Evolutionary conservation across 2,888 invertebrate species (phyloP).

Genomic region (Cataglyphis albicans): DNA sequence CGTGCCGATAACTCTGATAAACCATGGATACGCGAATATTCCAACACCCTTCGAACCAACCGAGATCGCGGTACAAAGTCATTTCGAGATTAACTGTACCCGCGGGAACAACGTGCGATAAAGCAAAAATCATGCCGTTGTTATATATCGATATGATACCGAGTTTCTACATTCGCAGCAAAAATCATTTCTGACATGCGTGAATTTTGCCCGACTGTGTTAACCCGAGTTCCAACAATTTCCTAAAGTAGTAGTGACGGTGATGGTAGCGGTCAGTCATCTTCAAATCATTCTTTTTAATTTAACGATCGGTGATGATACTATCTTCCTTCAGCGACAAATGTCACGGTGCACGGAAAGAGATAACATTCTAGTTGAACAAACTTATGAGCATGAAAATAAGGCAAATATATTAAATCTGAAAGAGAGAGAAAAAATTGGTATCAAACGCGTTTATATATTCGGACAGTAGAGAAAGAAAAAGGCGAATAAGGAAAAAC

Average conservation of each 20-base stretch:
- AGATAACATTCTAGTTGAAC: constrained; percentile 41
- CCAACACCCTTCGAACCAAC: constrained; percentile 68
- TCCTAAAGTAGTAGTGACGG: constrained; percentile 11
- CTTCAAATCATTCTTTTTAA: constrained; percentile 51
- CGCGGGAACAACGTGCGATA: constrained; percentile 63
- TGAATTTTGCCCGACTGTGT: constrained; percentile 39
- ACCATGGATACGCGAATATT: constrained; percentile 75
- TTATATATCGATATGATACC: constrained; percentile 2
- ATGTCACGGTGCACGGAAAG: constrained; percentile 27
- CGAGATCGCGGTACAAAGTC: constrained; percentile 73
- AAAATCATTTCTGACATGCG: constrained; percentile 23
- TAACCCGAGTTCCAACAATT: constrained; percentile 46
- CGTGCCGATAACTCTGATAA: constrained; percentile 77
- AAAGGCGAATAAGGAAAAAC: constrained; percentile 43
- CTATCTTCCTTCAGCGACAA: constrained; percentile 36
- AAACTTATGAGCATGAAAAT: constrained; percentile 43
- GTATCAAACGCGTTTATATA: constrained; percentile 17
- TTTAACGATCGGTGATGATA: constrained; percentile 29
- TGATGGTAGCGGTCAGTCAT: not conserved
- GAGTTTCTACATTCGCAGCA: constrained; percentile 1
- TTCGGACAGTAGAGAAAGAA: not conserved
- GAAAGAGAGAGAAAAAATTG: constrained; percentile 26
- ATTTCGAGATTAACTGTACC: constrained; percentile 72
- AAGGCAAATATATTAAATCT: constrained; percentile 43
- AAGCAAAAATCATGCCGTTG: constrained; percentile 68